Evolutionary conservation across 1,140 invertebrate species (phyloP).

Genomic region (Diorhabda sublineata): DNA sequence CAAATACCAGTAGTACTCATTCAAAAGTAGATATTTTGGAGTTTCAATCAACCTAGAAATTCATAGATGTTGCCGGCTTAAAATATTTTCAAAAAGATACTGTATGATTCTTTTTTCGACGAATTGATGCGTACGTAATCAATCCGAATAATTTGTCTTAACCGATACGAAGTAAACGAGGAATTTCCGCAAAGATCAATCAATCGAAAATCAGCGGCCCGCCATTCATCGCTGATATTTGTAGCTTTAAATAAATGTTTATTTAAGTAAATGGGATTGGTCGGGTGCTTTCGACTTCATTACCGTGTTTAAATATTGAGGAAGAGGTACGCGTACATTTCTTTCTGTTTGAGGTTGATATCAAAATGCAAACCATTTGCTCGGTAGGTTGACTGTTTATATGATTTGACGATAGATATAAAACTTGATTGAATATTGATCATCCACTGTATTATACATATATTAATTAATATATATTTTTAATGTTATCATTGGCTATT

Average conservation of each 20-base stretch:
- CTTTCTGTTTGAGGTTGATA: conserved; percentile 2
- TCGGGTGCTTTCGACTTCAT: conserved; percentile 12
- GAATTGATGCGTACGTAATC: neutral
- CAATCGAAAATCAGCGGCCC: conserved; percentile 8
- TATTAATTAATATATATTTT: too few relatives aligned
- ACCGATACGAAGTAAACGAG: neutral
- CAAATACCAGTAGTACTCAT: neutral
- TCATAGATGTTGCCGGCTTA: neutral
- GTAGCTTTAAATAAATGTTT: conserved; percentile 14
- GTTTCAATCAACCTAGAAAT: neutral
- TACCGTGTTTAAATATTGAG: conserved; percentile 20
- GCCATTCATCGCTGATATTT: conserved; percentile 7
- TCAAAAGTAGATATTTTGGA: neutral
- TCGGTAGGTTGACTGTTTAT: neutral
- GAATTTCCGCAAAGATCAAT: neutral
- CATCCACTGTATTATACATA: too few relatives aligned
- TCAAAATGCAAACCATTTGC: neutral
- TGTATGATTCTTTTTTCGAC: neutral
- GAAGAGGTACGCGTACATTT: conserved; percentile 4
- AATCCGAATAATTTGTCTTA: conserved; percentile 3
- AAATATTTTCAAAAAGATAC: neutral
- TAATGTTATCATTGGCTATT: too few relatives aligned
- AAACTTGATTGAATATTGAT: too few relatives aligned
- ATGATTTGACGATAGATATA: neutral
- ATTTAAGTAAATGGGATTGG: conserved; percentile 15